Percentiles rank a stretch among this genome's conserved stretches.
These are phyloP conservation scores for Dryoscopus gambensis DNA, from an alignment of 2,113 vertebrate genomes.

Conservation along the genomic window DNA sequence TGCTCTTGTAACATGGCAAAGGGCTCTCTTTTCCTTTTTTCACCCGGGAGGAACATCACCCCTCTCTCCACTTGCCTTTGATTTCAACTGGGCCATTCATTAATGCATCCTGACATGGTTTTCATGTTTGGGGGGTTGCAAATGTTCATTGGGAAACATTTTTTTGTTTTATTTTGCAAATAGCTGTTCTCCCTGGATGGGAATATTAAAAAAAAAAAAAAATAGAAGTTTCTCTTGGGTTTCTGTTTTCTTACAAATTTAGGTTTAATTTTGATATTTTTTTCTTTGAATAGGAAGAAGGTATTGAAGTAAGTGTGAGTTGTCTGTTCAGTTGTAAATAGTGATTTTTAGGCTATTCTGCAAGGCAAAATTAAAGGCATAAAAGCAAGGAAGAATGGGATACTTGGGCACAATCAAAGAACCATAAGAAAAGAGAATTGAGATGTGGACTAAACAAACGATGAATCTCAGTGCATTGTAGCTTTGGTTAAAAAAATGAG, in stretches of 20 bases:
- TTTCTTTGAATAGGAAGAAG: background rate
- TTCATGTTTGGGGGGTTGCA: background rate
- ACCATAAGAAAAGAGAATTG: background rate
- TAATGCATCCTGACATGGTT: background rate
- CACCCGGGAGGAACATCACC: background rate
- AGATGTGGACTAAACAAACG: background rate
- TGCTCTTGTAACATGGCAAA: background rate
- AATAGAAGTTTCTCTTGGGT: background rate
- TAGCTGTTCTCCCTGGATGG: background rate
- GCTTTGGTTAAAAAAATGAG: background rate
- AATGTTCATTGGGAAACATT: background rate
- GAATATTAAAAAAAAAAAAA: background rate
- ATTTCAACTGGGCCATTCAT: background rate
- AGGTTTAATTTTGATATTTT: background rate
- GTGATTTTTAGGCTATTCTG: background rate
- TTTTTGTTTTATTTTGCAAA: background rate
- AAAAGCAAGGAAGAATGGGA: background rate
- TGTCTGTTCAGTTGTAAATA: background rate
- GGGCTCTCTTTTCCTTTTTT: background rate
- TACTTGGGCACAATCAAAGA: slow-evolving; percentile 16
- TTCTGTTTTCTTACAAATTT: background rate
- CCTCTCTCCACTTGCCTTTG: background rate
- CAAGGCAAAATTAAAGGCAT: slow-evolving; percentile 4
- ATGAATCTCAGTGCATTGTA: background rate
- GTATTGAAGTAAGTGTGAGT: background rate